These are phyloP conservation scores for Linyphia triangularis DNA, from an alignment of 2,888 invertebrate species.

Conservation along the genomic window DNA sequence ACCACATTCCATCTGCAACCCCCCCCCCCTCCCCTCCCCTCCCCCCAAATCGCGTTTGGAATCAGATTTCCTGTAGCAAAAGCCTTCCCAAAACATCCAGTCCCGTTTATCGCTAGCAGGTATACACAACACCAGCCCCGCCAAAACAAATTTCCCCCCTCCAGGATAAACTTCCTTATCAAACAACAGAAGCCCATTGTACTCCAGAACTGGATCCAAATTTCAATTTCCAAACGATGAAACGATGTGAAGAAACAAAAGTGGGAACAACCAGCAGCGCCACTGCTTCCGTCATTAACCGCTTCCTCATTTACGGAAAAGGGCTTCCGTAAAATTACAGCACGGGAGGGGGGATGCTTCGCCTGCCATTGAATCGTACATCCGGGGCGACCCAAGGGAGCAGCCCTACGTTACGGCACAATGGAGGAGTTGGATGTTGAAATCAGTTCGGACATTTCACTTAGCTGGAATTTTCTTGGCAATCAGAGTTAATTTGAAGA, in stretches of 20 bases:
- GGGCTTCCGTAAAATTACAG: conserved; percentile 44
- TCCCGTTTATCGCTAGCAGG: conserved; percentile 37
- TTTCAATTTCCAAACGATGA: conserved; percentile 28
- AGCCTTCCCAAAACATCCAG: not conserved
- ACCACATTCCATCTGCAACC: not conserved
- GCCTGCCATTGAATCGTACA: conserved; percentile 42
- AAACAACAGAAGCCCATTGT: conserved; percentile 47
- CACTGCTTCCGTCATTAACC: conserved; percentile 52
- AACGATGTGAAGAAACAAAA: conserved; percentile 37
- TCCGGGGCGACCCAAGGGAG: conserved; percentile 1
- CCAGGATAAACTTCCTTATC: conserved; percentile 46
- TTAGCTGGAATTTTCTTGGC: conserved; percentile 15
- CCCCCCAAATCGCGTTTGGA: not conserved
- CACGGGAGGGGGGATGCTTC: not conserved
- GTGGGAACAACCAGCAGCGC: conserved; percentile 3
- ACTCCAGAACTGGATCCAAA: conserved; percentile 10
- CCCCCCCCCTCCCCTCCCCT: not conserved
- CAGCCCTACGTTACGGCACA: not conserved
- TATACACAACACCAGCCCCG: not conserved
- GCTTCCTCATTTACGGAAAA: conserved; percentile 56
- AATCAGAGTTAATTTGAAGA: conserved; percentile 9
- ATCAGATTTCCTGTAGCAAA: conserved; percentile 59
- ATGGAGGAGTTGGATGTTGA: not conserved
- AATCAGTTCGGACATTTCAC: conserved; percentile 36
- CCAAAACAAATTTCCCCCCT: conserved; percentile 6